Base-by-base conservation (phyloP, 2,797 vertebrate species). In the Sphenodon punctatus region DNA sequence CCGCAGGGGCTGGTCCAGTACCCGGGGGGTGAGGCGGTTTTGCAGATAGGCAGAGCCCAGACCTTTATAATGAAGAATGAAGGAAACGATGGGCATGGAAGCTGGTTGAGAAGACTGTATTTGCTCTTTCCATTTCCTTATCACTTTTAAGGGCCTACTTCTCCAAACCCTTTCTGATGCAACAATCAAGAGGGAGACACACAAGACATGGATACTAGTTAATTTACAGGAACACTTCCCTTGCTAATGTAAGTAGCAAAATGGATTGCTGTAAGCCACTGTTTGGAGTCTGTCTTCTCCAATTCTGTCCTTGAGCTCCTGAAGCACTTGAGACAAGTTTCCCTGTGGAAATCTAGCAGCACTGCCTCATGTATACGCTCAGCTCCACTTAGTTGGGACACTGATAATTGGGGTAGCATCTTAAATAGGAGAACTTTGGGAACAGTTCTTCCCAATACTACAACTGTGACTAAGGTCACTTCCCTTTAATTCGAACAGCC, bases 251-350 rank as follows among this genome's bases (percentile, higher is more conserved):
- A 48, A 38, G 6, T n/a, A 66, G 8, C 59, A 63, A 78, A 67
- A 80, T 13, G 10, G 84, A 66, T 41, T 80, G 48, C 53, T 82
- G 76, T 56, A 56, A 71, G 12, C 27, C 59, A 68, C 65, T 16
- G 63, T 17, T 20, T 53, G 2, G 75, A 82, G 39, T 42, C 20
- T 1, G 22, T 3, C 7, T 30, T 14, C 1, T 1, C 64, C 25
- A 87, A 60, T 36, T 19, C 58, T 17, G 8, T 3, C 11, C 12
- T 58, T 58, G 30, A 34, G 58, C 23, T 36, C 32, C 55, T 58
- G 20, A 58, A 58, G 32, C 22, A 32, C 58, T 30, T 36, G 58
- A 36, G 20, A 22, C 30, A 8, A 6, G 5, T 14, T 58, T 32
- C 32, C 34, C 6, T 13, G 23, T 23, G 63, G 27, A 10, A 0